Base-by-base conservation (phyloP, 1,140 invertebrate genomes). In the Hylyphantes graminicola region DNA sequence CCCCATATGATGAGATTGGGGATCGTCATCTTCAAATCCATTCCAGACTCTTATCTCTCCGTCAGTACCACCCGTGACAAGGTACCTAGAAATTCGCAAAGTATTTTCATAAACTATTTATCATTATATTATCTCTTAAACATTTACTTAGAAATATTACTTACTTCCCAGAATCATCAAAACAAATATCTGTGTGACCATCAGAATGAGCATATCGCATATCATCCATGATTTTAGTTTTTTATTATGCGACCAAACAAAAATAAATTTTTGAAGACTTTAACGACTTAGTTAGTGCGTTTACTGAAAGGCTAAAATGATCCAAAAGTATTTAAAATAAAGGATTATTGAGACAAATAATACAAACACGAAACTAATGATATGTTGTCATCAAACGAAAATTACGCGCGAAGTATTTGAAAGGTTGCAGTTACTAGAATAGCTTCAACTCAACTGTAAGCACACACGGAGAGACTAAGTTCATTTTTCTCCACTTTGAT, bases 1-100 rank as follows among this genome's bases (percentile, higher is more conserved):
- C 3, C 95, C 96, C 86, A 97, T 92, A 89, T 94, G 95, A 86
- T 93, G 93, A 17, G 95, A 95, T 7, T 92, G 91, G 1, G 96
- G 95, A 91, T 98, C 96, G 86, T 90, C 89, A 88, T 93, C 92
- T 88, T 95, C 93, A 87, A 96, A 92, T 87, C 94, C 93, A 54
- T 94, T 90, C 95, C 96, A 98, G 63, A 95, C 93, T 88, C 96
- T 91, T 21, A 98, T 93, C 90, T 98, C 96, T 70, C 96, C 96
- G 91, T 98, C 96, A 79, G 93, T 92, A 35, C 97, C 96, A 91
- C 95, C 95, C 12, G 96, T 98, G 70, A 98, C 91, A 64, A 97
- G 93, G 88, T 94, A 90, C 86, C 95, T 93, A 86, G 13, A 48
- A 55, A 53, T 48, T 13, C 19, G 6, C 7, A 50, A 76, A 35